Evolutionary conservation across 2,797 vertebrate genomes (phyloP).

Genomic region (Karalla daura): DNA sequence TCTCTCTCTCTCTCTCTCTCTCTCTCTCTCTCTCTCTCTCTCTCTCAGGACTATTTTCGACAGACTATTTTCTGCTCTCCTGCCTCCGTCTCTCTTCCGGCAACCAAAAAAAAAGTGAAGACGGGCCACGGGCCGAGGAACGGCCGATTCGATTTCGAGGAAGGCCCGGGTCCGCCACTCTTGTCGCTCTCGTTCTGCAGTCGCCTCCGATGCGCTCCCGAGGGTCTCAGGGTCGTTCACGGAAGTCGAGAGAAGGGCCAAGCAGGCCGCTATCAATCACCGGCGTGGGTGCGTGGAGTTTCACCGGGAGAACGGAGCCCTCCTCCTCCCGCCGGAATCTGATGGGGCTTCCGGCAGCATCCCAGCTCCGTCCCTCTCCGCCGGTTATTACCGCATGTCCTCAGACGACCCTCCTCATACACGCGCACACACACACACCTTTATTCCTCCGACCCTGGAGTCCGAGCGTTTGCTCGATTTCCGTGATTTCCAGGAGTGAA

Average conservation of each 20-base stretch:
- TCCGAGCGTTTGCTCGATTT: background rate
- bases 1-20: background rate
- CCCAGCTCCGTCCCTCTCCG: conserved; percentile 6
- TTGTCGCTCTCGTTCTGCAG: conserved; percentile 1
- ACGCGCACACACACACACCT: background rate
- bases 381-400: background rate
- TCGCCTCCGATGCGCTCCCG: background rate
- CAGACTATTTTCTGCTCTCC: background rate
- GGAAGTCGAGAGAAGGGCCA: conserved; percentile 19
- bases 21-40: background rate
- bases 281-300: background rate
- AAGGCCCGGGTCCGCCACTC: conserved; percentile 15
- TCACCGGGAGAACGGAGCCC: conserved; percentile 20
- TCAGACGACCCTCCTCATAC: background rate
- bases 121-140: background rate
- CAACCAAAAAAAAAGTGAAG: background rate
- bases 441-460: background rate
- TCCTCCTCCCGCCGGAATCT: background rate
- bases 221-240: too few relatives aligned
- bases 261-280: conserved; percentile 31
- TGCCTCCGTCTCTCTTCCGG: background rate
- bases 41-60: background rate
- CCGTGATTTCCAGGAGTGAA: too few relatives aligned
- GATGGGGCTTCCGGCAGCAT: background rate
- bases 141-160: conserved; percentile 24